Evolutionary conservation across 2,888 invertebrate genomes (phyloP).

Genomic region (Spilosoma lubricipeda): DNA sequence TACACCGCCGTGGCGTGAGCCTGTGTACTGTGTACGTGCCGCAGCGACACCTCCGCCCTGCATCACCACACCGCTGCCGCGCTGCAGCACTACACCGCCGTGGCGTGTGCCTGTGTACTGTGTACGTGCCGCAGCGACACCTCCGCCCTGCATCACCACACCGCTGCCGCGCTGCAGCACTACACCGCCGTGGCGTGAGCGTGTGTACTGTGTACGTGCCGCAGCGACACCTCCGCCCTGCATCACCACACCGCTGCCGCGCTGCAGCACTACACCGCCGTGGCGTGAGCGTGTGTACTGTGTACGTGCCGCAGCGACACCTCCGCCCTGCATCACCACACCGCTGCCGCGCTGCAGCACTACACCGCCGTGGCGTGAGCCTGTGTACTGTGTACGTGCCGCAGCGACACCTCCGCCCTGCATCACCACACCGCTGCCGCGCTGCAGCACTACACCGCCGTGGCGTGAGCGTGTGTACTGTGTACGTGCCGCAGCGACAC

Average conservation of each 20-base stretch:
- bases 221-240: slow-evolving; percentile 87
- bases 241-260: slow-evolving; percentile 72
- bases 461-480: slow-evolving; percentile 51
- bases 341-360: slow-evolving; percentile 71
- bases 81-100: slow-evolving; percentile 68
- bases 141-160: slow-evolving; percentile 74
- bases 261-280: slow-evolving; percentile 69
- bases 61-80: slow-evolving; percentile 72
- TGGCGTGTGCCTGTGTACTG: slow-evolving; percentile 51
- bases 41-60: slow-evolving; percentile 87
- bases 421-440: slow-evolving; percentile 72
- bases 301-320: slow-evolving; percentile 87
- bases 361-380: slow-evolving; percentile 66
- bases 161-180: slow-evolving; percentile 71
- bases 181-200: slow-evolving; percentile 67
- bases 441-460: slow-evolving; percentile 68
- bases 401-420: slow-evolving; percentile 87
- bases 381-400: slow-evolving; percentile 58
- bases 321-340: slow-evolving; percentile 74
- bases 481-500: slow-evolving; percentile 87
- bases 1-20: slow-evolving; percentile 66
- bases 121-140: slow-evolving; percentile 87
- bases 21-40: slow-evolving; percentile 58
- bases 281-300: slow-evolving; percentile 49
- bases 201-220: slow-evolving; percentile 56